Base-by-base conservation (phyloP, 2,797 vertebrate genomes). In the Anniella stebbinsi region DNA sequence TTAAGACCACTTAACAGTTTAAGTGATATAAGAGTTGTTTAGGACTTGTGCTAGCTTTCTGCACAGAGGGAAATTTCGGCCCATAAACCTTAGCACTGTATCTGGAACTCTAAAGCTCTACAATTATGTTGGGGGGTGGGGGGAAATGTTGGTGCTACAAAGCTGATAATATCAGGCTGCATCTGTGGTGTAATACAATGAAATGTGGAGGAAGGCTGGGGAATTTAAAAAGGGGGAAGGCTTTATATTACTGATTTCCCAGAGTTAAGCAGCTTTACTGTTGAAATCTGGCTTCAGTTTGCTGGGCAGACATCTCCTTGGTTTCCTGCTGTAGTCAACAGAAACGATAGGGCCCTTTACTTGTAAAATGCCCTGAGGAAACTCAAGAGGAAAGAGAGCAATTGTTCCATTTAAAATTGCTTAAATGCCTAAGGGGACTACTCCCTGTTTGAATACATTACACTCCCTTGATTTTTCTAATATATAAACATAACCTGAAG, bases 231-330 rank as follows among this genome's bases (percentile, higher is more conserved):
- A 23, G 60, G 21, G 86, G 36, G 92, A 70, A 70, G 86, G 91
- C 83, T 96, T 91, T 92, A 91, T 85, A 90, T 94, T 89, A 96
- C 89, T 92, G 77, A 80, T 92, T 94, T 91, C 13, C 84, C 83
- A 87, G 81, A 90, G 92, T 91, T 95, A 94, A 95, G 84, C 94
- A 93, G 92, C 92, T 93, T 95, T 90, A 57, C 89, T 87, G 72
- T 89, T 95, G 94, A 94, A 91, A 89, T 95, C 96, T 96, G 96
- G 90, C 95, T 96, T 94, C 95, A 94, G 91, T 93, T 95, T 95
- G 95, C 88, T 92, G 87, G 88, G 84, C 92, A 78, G 69, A 78
- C 69, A 48, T 84, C 88, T 54, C 87, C 63, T 41, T 83, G 80
- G 92, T 90, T 96, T 96, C 95, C 90, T 91, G 93, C 85, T 89